A percentile compares a stretch with the other conserved stretches of the same genome.
phyloP scores from a whole-genome alignment of 2,113 vertebrate genomes.

The Eurystomus gularis region DNA sequence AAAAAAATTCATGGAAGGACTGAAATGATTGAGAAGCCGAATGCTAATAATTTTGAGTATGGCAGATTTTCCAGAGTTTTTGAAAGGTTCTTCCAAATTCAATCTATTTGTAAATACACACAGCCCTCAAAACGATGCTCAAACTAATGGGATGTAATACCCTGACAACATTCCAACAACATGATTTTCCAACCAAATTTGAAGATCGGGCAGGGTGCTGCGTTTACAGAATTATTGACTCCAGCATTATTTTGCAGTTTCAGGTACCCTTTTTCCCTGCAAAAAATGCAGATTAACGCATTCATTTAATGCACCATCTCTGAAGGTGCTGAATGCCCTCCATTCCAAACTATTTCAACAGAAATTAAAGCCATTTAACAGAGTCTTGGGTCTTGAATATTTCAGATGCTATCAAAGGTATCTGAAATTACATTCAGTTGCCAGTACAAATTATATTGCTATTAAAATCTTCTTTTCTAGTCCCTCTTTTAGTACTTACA shows the following conservation, averaged over 20 bases:
- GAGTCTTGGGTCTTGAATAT: not conserved
- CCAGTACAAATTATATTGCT: not conserved
- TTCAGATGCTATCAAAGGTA: not conserved
- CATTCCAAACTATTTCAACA: not conserved
- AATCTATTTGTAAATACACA: not conserved
- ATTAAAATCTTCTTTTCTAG: not conserved
- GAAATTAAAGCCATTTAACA: conserved; percentile 4
- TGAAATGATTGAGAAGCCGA: not conserved
- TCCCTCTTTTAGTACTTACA: not conserved
- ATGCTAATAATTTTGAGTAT: not conserved
- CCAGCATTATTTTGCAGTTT: not conserved
- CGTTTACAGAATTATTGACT: not conserved
- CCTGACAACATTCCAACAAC: not conserved
- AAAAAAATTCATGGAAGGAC: not conserved
- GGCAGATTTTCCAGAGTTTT: not conserved
- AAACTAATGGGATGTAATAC: not conserved
- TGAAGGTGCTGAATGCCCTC: not conserved
- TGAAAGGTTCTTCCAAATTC: not conserved
- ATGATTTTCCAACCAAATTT: not conserved
- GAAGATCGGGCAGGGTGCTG: not conserved
- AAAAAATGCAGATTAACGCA: not conserved
- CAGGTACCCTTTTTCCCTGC: not conserved
- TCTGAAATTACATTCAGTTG: not conserved
- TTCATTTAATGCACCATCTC: not conserved
- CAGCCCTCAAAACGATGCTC: not conserved